Evolutionary conservation across 2,797 vertebrate species (phyloP).

Genomic region (Amazona ochrocephala): DNA sequence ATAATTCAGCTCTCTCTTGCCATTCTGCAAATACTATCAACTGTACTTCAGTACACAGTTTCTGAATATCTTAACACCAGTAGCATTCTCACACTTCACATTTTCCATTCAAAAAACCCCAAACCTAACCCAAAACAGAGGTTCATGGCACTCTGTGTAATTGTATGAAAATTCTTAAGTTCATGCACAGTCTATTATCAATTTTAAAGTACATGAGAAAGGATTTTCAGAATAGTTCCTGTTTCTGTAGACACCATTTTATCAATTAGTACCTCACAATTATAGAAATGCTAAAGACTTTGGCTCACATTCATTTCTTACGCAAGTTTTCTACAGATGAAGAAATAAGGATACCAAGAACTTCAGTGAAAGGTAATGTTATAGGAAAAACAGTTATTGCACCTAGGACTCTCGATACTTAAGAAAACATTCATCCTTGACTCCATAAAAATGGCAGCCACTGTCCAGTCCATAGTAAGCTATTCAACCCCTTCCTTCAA

Average conservation of each 20-base stretch:
- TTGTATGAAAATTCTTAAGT: not conserved
- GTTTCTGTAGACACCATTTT: not conserved
- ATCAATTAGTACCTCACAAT: not conserved
- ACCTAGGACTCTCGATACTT: not conserved
- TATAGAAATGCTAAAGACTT: not conserved
- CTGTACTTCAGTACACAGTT: not conserved
- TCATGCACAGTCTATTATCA: not conserved
- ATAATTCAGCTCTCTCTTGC: conserved; percentile 23
- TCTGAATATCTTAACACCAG: not conserved
- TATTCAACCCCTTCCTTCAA: not conserved
- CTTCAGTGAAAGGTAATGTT: not conserved
- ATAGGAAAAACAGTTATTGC: not conserved
- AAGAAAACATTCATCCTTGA: not conserved
- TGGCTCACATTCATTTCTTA: not conserved
- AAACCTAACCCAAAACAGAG: not conserved
- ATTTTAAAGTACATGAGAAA: not conserved
- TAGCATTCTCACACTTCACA: not conserved
- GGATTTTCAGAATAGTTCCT: not conserved
- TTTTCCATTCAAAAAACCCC: not conserved
- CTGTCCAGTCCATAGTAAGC: not conserved
- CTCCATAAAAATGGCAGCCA: not conserved
- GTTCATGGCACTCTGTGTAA: not conserved
- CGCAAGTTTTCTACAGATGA: not conserved
- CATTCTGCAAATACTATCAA: not conserved
- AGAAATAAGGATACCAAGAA: not conserved